Base-by-base conservation (phyloP, 2,797 vertebrate species). In the Alosa sapidissima region DNA sequence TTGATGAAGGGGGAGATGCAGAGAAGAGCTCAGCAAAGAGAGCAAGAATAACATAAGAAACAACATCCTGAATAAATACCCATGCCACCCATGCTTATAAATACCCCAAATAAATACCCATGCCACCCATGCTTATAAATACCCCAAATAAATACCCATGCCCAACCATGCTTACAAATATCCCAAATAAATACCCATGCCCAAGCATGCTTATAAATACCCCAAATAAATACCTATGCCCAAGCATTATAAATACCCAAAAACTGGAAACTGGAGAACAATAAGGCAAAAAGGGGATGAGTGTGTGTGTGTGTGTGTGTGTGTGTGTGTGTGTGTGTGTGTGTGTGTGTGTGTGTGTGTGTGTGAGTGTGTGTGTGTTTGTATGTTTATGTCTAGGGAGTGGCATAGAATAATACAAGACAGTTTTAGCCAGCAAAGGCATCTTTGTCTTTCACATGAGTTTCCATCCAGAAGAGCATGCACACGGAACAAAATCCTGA, bases 291-390 rank as follows among this genome's bases (percentile, higher is more conserved):
- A 47, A 78, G 3, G 7, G 41, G 11, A 45, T 36, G 28, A 5
- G 72, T 78, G 41, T n/a, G 41, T 78, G 72, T 45, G 36, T 78
- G 72, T 78, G 72, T 75, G 36, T 75, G 14, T 78, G 72, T 78
- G 72, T 78, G 72, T 41, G 11, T 10, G 8, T 65, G 33, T 36
- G 65, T 72, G 65, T 28, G 16, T 36, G 41, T 41, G 65, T 72
- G 33, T 72, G 33, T 28, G 68, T 72, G 11, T 72, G 68, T 41
- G 11, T 41, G 68, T 33, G n/a, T 72, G 11, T 16, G 13, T 72
- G 14, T 41, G 11, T 16, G 14, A 72, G 33, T 41, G 11, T 10
- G 8, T 65, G 33, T 36, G 65, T 72, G 65, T 28, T 24, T 68
- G 28, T 14, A 28, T 10, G 65, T 68, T 11, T 72, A 28, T 33